Percentiles rank a stretch among this genome's conserved stretches.
phyloP scores from a whole-genome alignment of 2,888 invertebrate genomes.

The Polyploca ridens region DNA sequence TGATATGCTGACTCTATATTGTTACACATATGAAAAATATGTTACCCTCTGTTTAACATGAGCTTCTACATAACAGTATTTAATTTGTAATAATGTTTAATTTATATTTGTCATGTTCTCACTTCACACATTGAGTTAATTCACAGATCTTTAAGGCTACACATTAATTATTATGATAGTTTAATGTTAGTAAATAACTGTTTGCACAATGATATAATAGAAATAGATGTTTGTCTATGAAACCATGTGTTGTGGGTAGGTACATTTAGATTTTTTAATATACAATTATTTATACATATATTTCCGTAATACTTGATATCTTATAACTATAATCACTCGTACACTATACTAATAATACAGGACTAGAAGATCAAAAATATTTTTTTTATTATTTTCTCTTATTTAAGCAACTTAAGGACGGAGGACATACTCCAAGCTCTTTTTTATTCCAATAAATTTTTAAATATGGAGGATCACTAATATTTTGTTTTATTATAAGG shows the following conservation, averaged over 20 bases:
- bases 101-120: slow-evolving; percentile 63
- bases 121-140: slow-evolving; percentile 40
- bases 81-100: slow-evolving; percentile 14
- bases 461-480: background rate
- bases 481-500: background rate
- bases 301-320: slow-evolving; percentile 38
- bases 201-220: background rate
- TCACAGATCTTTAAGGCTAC: slow-evolving; percentile 67
- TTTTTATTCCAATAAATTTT: slow-evolving; percentile 20
- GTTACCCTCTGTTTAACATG: slow-evolving; percentile 42
- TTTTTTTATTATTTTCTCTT: slow-evolving; percentile 33
- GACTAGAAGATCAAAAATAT: slow-evolving; percentile 73
- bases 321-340: slow-evolving; percentile 42
- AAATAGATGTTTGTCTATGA: background rate
- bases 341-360: slow-evolving; percentile 52
- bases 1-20: slow-evolving; percentile 73
- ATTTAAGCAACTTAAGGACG: slow-evolving; percentile 63
- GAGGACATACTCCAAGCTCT: slow-evolving; percentile 63
- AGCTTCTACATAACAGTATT: slow-evolving; percentile 11
- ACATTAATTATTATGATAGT: slow-evolving; percentile 21
- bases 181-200: slow-evolving; percentile 6
- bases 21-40: slow-evolving; percentile 64
- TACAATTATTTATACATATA: slow-evolving; percentile 25
- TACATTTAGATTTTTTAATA: slow-evolving; percentile 20
- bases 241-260: background rate